phyloP scores from a whole-genome alignment of 35 echinoderm and acorn worm species.

The Acanthaster planci region DNA sequence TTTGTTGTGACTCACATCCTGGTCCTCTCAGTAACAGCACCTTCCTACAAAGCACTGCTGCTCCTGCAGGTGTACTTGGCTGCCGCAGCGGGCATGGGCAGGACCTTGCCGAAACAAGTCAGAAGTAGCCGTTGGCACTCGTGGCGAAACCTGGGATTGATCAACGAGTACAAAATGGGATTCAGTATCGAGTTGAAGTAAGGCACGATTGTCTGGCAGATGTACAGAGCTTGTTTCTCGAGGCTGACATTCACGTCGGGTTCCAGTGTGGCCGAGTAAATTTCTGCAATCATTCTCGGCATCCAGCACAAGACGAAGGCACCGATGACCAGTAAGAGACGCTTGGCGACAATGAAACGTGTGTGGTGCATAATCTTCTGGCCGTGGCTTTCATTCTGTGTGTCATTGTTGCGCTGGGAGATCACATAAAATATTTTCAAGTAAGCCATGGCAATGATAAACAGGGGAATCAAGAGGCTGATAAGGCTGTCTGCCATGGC shows the following conservation, averaged over 20 bases:
- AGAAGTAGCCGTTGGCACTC: slow-evolving; percentile 72
- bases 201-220: slow-evolving; percentile 72
- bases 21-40: slow-evolving; percentile 1
- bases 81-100: slow-evolving; percentile 5
- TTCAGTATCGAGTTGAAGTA: slow-evolving; percentile 95
- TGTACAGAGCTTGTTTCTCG: slow-evolving; percentile 20
- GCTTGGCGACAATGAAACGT: slow-evolving; percentile 80
- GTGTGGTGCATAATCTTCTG: slow-evolving; percentile 70
- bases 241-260: slow-evolving; percentile 1
- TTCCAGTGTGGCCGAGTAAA: slow-evolving; percentile 49
- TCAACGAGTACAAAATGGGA: slow-evolving; percentile 89
- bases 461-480: slow-evolving; percentile 71
- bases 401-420: slow-evolving; percentile 50
- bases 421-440: slow-evolving; percentile 77
- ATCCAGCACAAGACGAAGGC: slow-evolving; percentile 90
- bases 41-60: slow-evolving; percentile 12
- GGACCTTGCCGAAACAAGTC: background rate
- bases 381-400: slow-evolving; percentile 37
- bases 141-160: slow-evolving; percentile 81
- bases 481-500: slow-evolving; percentile 48
- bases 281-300: slow-evolving; percentile 77
- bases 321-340: slow-evolving; percentile 85
- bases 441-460: slow-evolving; percentile 83
- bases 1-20: background rate
- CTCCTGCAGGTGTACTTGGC: slow-evolving; percentile 17